Evolutionary conservation across 2,113 vertebrate genomes (phyloP).

Genomic region (Scytalopus superciliaris): DNA sequence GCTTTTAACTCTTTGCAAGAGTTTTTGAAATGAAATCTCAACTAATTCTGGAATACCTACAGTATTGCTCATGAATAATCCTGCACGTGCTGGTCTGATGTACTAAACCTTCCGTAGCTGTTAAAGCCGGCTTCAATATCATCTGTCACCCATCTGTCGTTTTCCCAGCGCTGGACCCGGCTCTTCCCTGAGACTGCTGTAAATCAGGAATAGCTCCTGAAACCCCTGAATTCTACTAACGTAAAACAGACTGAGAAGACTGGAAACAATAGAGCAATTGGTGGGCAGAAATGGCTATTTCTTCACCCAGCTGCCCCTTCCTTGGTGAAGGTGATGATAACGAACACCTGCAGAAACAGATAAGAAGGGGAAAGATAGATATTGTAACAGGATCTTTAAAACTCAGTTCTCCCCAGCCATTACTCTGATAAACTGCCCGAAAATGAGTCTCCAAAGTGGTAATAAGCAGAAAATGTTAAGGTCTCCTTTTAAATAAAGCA

Average conservation of each 20-base stretch:
- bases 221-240: not conserved
- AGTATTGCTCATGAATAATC: not conserved
- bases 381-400: not conserved
- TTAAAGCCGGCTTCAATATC: not conserved
- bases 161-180: not conserved
- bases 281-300: not conserved
- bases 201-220: not conserved
- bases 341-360: slow-evolving; percentile 22
- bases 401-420: not conserved
- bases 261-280: not conserved
- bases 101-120: not conserved
- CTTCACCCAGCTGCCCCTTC: not conserved
- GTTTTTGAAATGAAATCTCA: not conserved
- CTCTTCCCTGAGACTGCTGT: not conserved
- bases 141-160: slow-evolving; percentile 45
- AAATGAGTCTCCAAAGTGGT: not conserved
- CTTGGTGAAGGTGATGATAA: not conserved
- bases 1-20: not conserved
- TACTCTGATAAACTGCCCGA: not conserved
- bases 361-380: not conserved
- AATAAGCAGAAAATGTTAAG: not conserved
- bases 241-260: not conserved
- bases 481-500: not conserved
- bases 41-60: not conserved
- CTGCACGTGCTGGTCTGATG: not conserved